Evolutionary conservation across 2,113 vertebrate genomes (phyloP).

Genomic region (Rhynchopsitta pachyrhyncha): DNA sequence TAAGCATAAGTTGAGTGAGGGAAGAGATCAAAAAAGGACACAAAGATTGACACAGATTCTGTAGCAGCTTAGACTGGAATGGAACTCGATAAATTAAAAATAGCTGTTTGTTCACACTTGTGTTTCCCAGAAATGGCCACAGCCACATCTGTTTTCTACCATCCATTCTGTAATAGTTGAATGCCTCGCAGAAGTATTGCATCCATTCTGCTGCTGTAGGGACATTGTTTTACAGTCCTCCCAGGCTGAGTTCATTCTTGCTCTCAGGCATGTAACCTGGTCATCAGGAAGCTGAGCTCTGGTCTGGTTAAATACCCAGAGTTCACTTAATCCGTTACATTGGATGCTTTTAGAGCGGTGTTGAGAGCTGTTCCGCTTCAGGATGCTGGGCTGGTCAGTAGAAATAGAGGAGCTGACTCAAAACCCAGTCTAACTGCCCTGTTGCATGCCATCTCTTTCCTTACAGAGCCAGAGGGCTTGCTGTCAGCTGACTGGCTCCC

Average conservation of each 20-base stretch:
- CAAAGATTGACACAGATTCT: conserved; percentile 44
- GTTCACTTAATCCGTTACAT: background rate
- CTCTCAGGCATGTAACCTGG: background rate
- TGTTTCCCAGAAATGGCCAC: conserved; percentile 38
- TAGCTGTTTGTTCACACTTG: conserved; percentile 45
- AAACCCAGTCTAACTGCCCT: background rate
- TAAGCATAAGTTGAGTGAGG: conserved; percentile 45
- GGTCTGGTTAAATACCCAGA: background rate
- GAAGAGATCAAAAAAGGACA: conserved; percentile 65
- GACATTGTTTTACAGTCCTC: background rate
- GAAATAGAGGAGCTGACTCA: background rate
- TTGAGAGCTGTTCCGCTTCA: background rate
- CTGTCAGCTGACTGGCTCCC: background rate
- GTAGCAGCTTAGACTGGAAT: conserved; percentile 49
- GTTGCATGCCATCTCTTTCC: background rate
- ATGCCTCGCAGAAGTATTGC: background rate
- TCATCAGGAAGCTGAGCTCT: background rate
- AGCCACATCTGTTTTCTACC: background rate
- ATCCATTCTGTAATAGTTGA: background rate
- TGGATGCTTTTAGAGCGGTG: background rate
- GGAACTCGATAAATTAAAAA: conserved; percentile 56
- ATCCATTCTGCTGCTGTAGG: background rate
- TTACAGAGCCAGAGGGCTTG: background rate
- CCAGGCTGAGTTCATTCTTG: background rate
- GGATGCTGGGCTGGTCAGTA: background rate